phyloP scores from a whole-genome alignment of 2,888 invertebrate genomes.

The Dryocosmus kuriphilus region DNA sequence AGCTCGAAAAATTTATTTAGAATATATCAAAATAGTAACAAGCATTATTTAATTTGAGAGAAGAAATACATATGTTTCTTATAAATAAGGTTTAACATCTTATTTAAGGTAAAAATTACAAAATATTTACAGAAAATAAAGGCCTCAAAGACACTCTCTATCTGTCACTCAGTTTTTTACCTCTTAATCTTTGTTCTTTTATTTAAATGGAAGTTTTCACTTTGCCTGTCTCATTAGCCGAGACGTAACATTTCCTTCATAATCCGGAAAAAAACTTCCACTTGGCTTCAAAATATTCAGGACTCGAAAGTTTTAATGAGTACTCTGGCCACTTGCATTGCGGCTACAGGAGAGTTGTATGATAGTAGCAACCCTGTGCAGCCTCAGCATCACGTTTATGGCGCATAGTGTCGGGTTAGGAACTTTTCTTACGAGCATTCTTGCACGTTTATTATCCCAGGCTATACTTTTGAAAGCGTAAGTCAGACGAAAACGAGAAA shows the following conservation, averaged over 20 bases:
- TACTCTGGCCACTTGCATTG: constrained; percentile 42
- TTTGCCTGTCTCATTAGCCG: constrained; percentile 32
- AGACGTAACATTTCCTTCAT: constrained; percentile 34
- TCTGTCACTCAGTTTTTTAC: not conserved
- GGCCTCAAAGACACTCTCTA: not conserved
- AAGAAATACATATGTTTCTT: too few relatives aligned
- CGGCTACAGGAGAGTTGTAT: constrained; percentile 26
- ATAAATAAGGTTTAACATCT: not conserved
- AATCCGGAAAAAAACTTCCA: constrained; percentile 45
- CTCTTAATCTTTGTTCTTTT: not conserved
- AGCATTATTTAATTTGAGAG: too few relatives aligned
- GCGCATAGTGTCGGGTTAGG: constrained; percentile 39
- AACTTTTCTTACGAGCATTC: constrained; percentile 40
- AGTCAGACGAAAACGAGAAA: constrained; percentile 19
- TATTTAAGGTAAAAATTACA: not conserved
- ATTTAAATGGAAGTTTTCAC: constrained; percentile 5
- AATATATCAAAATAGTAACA: not conserved
- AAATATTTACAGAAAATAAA: not conserved
- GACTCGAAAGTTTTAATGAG: constrained; percentile 52
- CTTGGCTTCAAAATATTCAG: constrained; percentile 47
- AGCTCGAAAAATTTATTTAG: not conserved
- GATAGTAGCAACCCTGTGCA: constrained; percentile 25
- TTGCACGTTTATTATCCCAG: constrained; percentile 23
- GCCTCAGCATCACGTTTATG: constrained; percentile 34
- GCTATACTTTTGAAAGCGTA: constrained; percentile 20